Conservation (phyloP, 2,797 vertebrate genomes). For the Gila robusta region DNA sequence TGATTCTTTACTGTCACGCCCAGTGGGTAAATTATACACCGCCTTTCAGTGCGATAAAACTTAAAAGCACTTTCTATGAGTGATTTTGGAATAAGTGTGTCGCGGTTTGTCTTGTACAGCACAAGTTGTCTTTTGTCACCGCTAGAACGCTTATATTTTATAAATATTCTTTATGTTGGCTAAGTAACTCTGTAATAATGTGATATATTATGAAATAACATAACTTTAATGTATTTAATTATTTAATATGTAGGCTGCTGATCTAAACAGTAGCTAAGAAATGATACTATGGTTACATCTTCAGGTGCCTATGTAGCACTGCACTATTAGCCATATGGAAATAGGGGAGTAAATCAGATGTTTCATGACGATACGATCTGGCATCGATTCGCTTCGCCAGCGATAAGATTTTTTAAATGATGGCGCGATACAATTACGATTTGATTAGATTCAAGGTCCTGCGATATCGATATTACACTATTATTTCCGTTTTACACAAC, state of each 20-base stretch:
- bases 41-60: background rate
- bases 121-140: background rate
- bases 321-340: background rate
- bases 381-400: no score
- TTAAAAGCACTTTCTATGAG: background rate
- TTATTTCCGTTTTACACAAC: background rate
- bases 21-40: background rate
- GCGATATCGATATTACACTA: background rate
- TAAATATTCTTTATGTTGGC: background rate
- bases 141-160: background rate
- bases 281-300: background rate
- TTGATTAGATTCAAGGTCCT: background rate
- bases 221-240: background rate
- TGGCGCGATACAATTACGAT: background rate
- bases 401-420: background rate
- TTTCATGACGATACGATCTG: background rate
- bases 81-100: background rate
- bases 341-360: background rate
- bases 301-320: background rate
- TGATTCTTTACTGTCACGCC: slow-evolving; percentile 14
- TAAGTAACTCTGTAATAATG: background rate
- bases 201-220: background rate
- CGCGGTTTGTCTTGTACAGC: background rate
- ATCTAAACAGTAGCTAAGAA: background rate
- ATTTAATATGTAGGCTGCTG: background rate